Evolutionary conservation across 2,797 vertebrate genomes (phyloP).

Genomic region (Syngnathus rostellatus): DNA sequence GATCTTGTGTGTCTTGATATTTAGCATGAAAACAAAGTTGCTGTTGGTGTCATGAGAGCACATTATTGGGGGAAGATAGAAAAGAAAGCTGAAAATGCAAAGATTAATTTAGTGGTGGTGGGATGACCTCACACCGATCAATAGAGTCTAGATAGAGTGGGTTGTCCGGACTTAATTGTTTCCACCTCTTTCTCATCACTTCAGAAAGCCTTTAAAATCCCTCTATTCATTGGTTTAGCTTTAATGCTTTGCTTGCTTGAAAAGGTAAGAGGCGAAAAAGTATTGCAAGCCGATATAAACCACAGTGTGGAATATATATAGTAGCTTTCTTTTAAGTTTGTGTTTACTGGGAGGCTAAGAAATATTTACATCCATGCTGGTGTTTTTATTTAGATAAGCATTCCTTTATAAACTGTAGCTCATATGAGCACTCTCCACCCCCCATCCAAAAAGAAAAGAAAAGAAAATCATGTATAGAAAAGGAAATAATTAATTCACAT

Average conservation of each 20-base stretch:
- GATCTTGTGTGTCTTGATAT: slow-evolving; percentile 1
- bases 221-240: slow-evolving; percentile 43
- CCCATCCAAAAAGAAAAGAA: background rate
- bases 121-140: slow-evolving; percentile 62
- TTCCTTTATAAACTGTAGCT: background rate
- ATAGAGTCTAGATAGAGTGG: slow-evolving; percentile 55
- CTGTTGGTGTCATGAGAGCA: slow-evolving; percentile 20
- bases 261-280: slow-evolving; percentile 42
- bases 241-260: slow-evolving; percentile 43
- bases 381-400: background rate
- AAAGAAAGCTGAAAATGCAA: slow-evolving; percentile 50
- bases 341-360: background rate
- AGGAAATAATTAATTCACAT: slow-evolving; percentile 35
- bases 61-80: slow-evolving; percentile 31
- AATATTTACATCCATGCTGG: background rate
- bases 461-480: slow-evolving; percentile 10
- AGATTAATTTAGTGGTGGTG: slow-evolving; percentile 59
- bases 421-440: background rate
- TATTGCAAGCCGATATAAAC: slow-evolving; percentile 18
- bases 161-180: slow-evolving; percentile 63
- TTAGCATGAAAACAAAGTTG: slow-evolving; percentile 13
- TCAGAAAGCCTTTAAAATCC: slow-evolving; percentile 52
- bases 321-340: slow-evolving; percentile 5
- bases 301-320: slow-evolving; percentile 7
- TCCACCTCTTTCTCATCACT: slow-evolving; percentile 48